Evolutionary conservation across 2,888 invertebrate species (phyloP), one percentile per base, ranked within the genome.

Genomic region (Cacoxenus indagator): DNA sequence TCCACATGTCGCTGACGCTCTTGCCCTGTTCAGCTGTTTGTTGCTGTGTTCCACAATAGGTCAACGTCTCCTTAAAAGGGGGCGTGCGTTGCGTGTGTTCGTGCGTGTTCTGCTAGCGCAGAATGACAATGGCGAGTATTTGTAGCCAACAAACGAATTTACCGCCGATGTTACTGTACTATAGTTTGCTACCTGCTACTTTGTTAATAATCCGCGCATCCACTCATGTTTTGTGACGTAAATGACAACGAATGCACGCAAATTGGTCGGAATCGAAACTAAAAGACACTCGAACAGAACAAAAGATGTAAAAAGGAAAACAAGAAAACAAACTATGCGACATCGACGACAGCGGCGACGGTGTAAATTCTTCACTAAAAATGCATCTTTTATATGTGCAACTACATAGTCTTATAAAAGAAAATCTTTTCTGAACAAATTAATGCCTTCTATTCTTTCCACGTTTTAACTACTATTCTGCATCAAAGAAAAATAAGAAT

Each of bases 1-100:
- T 93, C 94, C 93, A 94, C 94, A 94, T 94, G 74, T 76, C 77
- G 78, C 67, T 71, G 55, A 19, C 31, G 48, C 65, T 65, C 54
- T 61, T 59, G 64, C 65, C 22, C 1, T 2, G 51, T 46, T 43
- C 26, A 64, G 51, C 54, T 31, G 61, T 37, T 22, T 68, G 64
- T 48, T 37, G 19, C 22, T 11, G 24, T 24, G 46, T 55, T 45
- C 62, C 48, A 29, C 70, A 71, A 71, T 72, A 59, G 72, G 67
- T 76, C 70, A 74, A 76, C 45, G 76, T 65, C 78, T 78, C 74
- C 70, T 67, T 61, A 37, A 3, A 55, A 65, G 70, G 59, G 73
- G 62, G 72, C 73, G 55, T 54, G 45, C n/a, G 19, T 19, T 65
- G 77, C n/a, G n/a, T 73, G 2, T 55, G 14, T 61, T 31, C 61